Base-by-base conservation (phyloP, 2,797 vertebrate species). In the Smutsia temminckii region DNA sequence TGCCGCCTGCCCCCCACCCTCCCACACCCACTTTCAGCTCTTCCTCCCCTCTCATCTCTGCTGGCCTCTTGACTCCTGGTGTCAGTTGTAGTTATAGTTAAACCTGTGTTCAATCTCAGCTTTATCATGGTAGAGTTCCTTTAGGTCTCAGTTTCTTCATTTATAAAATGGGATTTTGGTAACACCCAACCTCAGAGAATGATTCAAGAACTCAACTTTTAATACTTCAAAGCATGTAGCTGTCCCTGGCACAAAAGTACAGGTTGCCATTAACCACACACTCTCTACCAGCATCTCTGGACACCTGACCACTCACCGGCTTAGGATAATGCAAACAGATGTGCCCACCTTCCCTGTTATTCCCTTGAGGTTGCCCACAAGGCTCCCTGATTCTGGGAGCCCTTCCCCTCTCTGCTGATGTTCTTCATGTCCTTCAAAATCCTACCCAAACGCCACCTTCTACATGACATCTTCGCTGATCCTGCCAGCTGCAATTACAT, bases 141-240 rank as follows among this genome's bases (percentile, higher is more conserved):
- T 11, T 7, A 37, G 69, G 21, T 32, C 64, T 96, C 64, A 40
- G 63, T 77, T 77, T 85, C 32, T 53, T 59, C 89, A 11, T 42
- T 81, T 90, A 46, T 77, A 94, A 72, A 92, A 75, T 93, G 75
- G 55, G 57, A 53, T 55, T 34, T 34, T 9, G 11, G 3, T 40
- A 63, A 25, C 53, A 34, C 12, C 61, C 34, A 69, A 63, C 4
- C 49, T 78, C 34, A 42, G 0, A 16, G 49, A 85, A 37, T 72
- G 20, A 8, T 79, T 32, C 57, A 66, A 68, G 5, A 66, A 51
- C 17, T 53, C 40, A 79, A 72, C 25, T 57, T 86, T 72, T 63
- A 51, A 57, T 16, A 4, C 8, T 27, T 46, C 8, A 66, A 91
- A 75, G 42, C 34, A 0, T 6, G 61, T 0, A 55, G 49, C 23